These are phyloP conservation scores for Xiphorhynchus elegans DNA, from an alignment of 2,113 vertebrate genomes.

Conservation along the genomic window DNA sequence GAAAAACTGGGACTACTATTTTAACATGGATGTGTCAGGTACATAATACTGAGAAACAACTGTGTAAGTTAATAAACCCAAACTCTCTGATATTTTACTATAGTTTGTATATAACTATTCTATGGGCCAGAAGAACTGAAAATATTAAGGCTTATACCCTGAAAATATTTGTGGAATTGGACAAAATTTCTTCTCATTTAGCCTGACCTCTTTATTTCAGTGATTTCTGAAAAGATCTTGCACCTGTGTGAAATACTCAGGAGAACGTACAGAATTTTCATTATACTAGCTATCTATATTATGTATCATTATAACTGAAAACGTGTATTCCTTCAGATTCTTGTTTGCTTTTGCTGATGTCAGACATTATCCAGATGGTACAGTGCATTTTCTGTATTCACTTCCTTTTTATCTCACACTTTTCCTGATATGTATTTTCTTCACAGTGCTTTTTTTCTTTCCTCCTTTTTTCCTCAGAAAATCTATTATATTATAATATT, in stretches of 20 bases:
- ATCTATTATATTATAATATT: neutral
- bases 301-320: neutral
- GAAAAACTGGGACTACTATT: neutral
- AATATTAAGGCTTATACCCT: neutral
- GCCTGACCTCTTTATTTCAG: neutral
- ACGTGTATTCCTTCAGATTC: neutral
- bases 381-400: constrained; percentile 9
- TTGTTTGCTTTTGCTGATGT: constrained; percentile 51
- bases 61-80: neutral
- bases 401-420: neutral
- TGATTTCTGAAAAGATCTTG: neutral
- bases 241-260: neutral
- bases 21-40: neutral
- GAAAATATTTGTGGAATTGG: neutral
- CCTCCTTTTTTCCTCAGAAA: neutral
- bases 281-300: neutral
- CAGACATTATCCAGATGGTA: constrained; percentile 33
- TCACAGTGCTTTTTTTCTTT: neutral
- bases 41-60: neutral
- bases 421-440: neutral
- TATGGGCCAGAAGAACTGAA: neutral
- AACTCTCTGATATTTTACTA: neutral
- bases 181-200: neutral
- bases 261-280: neutral
- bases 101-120: neutral